phyloP scores from a whole-genome alignment of 2,888 invertebrate species.

The Cordilura impudica region DNA sequence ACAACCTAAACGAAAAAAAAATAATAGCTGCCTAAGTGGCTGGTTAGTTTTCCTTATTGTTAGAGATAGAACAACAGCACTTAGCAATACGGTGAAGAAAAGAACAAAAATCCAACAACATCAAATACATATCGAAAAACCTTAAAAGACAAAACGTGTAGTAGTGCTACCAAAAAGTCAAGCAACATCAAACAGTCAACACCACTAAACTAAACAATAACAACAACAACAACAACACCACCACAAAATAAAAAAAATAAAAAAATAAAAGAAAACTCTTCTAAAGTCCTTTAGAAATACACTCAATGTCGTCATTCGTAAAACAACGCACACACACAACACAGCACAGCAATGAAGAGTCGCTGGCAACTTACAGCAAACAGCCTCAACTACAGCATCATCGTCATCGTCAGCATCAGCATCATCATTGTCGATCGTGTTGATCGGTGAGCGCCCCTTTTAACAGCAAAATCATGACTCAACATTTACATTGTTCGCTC shows the following conservation, averaged over 20 bases:
- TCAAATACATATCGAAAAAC: neutral
- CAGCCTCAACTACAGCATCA: constrained; percentile 26
- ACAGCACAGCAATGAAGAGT: constrained; percentile 20
- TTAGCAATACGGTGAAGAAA: neutral
- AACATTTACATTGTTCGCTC: constrained; percentile 76
- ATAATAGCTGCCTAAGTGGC: constrained; percentile 60
- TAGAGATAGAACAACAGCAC: constrained; percentile 38
- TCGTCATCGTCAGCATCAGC: constrained; percentile 24
- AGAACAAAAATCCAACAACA: neutral
- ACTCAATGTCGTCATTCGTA: constrained; percentile 60
- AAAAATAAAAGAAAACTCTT: constrained; percentile 46
- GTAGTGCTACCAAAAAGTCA: constrained; percentile 57
- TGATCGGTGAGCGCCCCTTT: constrained; percentile 76
- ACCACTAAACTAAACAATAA: constrained; percentile 24
- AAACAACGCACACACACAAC: constrained; percentile 11
- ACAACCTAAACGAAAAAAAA: constrained; percentile 56
- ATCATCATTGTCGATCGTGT: constrained; percentile 74
- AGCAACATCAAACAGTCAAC: constrained; percentile 56
- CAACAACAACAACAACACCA: constrained; percentile 34
- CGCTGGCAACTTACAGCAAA: neutral
- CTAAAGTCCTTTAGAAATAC: constrained; percentile 57
- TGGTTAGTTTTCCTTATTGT: constrained; percentile 55
- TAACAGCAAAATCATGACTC: constrained; percentile 77
- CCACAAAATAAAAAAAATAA: constrained; percentile 1
- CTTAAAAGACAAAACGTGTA: constrained; percentile 32